Percentiles rank a stretch among this genome's conserved stretches.
Evolutionary conservation across 2,888 invertebrate genomes (phyloP).

Genomic region (Monochamus alternatus): DNA sequence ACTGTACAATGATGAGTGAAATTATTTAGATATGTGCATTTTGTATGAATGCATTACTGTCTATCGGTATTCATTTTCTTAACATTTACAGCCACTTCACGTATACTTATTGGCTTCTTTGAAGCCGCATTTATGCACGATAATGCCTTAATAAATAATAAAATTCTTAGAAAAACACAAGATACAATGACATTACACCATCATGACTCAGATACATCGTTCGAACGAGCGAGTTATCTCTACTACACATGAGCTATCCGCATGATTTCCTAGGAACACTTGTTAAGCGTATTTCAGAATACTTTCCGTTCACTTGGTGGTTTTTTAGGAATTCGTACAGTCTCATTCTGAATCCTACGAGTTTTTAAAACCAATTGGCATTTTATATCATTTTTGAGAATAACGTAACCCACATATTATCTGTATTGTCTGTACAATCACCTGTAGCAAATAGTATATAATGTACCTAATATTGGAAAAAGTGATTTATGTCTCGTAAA

Average conservation of each 20-base stretch:
- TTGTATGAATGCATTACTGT: too few species aligned
- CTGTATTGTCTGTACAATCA: too few species aligned
- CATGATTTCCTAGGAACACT: conserved; percentile 32
- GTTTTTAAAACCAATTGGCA: too few species aligned
- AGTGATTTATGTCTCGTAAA: too few species aligned
- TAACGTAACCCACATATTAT: too few species aligned
- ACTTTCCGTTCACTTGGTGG: conserved; percentile 9
- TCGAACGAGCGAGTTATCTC: conserved; percentile 16
- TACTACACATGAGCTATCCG: conserved; percentile 25
- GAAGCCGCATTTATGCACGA: conserved; percentile 15
- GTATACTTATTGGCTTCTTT: neutral
- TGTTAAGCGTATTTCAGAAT: conserved; percentile 12
- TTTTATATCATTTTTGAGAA: too few species aligned
- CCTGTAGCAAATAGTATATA: too few species aligned
- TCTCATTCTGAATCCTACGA: neutral
- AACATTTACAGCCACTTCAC: neutral
- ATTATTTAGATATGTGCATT: too few species aligned
- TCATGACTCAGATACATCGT: conserved; percentile 26
- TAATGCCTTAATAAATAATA: conserved; percentile 23
- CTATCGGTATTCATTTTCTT: neutral
- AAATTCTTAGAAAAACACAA: conserved; percentile 26
- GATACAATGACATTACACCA: conserved; percentile 34
- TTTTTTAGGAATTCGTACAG: neutral
- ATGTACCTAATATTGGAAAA: too few species aligned
- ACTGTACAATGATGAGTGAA: too few species aligned